Percentiles rank a stretch among this genome's conserved stretches.
phyloP scores from a whole-genome alignment of 2,797 vertebrate genomes.

The Luscinia luscinia region DNA sequence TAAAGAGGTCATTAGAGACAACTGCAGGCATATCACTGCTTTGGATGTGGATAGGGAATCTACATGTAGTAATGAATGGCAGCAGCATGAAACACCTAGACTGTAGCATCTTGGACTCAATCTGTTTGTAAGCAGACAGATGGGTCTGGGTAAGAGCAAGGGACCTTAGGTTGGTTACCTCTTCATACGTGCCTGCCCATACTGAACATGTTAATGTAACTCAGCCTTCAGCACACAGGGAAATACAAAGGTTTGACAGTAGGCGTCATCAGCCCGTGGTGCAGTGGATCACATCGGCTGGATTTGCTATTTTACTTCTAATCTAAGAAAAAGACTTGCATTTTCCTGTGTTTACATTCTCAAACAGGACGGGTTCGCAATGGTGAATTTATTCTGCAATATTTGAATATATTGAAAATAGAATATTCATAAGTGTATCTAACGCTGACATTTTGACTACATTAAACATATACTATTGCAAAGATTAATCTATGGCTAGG shows the following conservation, averaged over 20 bases:
- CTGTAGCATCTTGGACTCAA: background rate
- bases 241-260: background rate
- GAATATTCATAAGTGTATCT: background rate
- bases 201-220: background rate
- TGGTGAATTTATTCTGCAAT: background rate
- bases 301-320: background rate
- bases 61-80: background rate
- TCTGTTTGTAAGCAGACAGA: background rate
- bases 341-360: background rate
- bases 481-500: slow-evolving; percentile 3
- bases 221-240: background rate
- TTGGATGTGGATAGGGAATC: background rate
- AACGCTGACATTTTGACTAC: background rate
- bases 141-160: background rate
- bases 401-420: background rate
- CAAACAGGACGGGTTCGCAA: background rate
- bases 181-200: background rate
- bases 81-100: background rate
- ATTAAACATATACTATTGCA: background rate
- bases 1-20: background rate
- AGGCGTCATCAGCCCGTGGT: background rate
- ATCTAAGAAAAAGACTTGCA: background rate
- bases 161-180: background rate
- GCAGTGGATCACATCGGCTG: background rate
- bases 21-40: background rate